These are phyloP conservation scores for Salvelinus namaycush DNA, from an alignment of 2,113 vertebrate genomes.

Conservation along the genomic window DNA sequence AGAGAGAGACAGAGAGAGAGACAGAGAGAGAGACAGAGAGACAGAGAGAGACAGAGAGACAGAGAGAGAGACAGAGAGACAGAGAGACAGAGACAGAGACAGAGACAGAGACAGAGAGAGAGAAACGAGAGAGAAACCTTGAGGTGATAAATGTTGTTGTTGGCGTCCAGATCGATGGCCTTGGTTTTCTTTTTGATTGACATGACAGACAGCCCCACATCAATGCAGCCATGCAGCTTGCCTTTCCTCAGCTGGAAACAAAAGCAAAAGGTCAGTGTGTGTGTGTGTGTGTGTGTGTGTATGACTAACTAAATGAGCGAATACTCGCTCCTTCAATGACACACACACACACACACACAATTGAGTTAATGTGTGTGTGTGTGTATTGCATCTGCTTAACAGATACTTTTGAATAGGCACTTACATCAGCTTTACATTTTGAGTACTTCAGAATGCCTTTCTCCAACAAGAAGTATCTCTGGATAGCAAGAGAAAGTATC, in stretches of 20 bases:
- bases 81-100: slow-evolving; percentile 41
- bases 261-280: neutral
- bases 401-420: slow-evolving; percentile 54
- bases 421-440: slow-evolving; percentile 86
- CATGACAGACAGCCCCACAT: slow-evolving; percentile 96
- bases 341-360: too few species aligned
- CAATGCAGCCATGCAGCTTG: slow-evolving; percentile 92
- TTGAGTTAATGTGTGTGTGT: neutral
- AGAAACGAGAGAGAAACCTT: slow-evolving; percentile 77
- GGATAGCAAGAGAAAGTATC: slow-evolving; percentile 44
- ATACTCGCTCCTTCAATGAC: too few species aligned
- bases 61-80: slow-evolving; percentile 24
- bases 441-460: slow-evolving; percentile 94
- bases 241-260: slow-evolving; percentile 82
- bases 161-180: slow-evolving; percentile 93
- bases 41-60: too few species aligned
- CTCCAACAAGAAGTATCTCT: slow-evolving; percentile 95
- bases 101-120: neutral
- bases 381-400: neutral
- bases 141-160: slow-evolving; percentile 94
- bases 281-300: neutral
- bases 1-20: too few species aligned
- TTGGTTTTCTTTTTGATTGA: slow-evolving; percentile 93
- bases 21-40: too few species aligned
- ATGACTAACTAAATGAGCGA: too few species aligned